A percentile compares a stretch with the other conserved stretches of the same genome.
Conservation (phyloP, 2,888 invertebrate genomes). For the Drymonia ruficornis region DNA sequence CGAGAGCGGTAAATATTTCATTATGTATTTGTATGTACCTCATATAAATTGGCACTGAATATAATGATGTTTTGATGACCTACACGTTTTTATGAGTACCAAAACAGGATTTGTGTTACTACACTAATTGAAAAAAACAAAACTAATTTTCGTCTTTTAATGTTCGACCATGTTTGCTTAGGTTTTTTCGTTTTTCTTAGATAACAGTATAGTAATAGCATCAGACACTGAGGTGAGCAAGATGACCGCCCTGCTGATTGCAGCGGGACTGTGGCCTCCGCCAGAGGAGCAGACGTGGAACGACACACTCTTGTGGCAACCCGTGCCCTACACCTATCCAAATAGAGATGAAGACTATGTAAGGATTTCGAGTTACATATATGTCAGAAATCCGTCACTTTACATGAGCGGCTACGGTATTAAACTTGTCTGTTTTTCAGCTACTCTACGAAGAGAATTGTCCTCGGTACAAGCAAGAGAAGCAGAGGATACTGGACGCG, state of each 20-base stretch:
- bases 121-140: background rate
- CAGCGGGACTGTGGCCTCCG: conserved; percentile 89
- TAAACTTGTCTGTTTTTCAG: conserved; percentile 48
- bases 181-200: conserved; percentile 31
- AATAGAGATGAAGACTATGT: conserved; percentile 69
- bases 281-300: conserved; percentile 77
- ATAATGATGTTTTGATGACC: background rate
- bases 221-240: conserved; percentile 90
- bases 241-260: conserved; percentile 88
- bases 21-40: background rate
- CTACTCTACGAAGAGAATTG: conserved; percentile 78
- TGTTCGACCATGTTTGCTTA: background rate
- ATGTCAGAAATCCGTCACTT: background rate
- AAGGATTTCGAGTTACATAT: conserved; percentile 33
- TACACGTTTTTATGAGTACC: background rate
- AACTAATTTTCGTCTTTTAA: too few species aligned
- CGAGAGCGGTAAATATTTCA: conserved; percentile 57
- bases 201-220: conserved; percentile 80
- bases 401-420: background rate
- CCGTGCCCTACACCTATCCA: conserved; percentile 85
- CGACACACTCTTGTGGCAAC: conserved; percentile 84
- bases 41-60: background rate
- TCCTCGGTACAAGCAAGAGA: conserved; percentile 74
- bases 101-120: background rate
- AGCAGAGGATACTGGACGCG: conserved; percentile 68